Conservation (phyloP, 2,888 invertebrate genomes). For the Xiphydria camelus region DNA sequence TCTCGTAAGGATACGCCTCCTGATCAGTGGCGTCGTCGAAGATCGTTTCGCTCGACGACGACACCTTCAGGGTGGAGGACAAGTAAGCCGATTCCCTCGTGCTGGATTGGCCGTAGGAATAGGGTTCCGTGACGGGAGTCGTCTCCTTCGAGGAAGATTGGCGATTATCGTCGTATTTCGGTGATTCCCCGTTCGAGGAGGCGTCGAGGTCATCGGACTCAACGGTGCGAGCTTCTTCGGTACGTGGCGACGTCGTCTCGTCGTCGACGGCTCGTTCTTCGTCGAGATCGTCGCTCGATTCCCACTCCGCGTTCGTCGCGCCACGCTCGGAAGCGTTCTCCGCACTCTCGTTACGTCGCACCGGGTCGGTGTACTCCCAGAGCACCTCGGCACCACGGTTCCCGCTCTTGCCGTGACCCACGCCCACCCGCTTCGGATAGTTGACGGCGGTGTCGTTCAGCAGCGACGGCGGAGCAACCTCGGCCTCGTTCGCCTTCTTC, state of each 20-base stretch:
- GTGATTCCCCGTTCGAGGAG: slow-evolving; percentile 2
- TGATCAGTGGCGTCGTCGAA: slow-evolving; percentile 16
- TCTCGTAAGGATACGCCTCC: slow-evolving; percentile 42
- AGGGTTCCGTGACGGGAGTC: too few species aligned
- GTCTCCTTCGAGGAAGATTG: too few species aligned
- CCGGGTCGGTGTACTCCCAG: too few species aligned
- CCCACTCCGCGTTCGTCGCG: slow-evolving; percentile 16
- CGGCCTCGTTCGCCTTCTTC: slow-evolving; percentile 6
- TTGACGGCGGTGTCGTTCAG: slow-evolving; percentile 45
- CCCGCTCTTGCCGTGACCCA: slow-evolving; percentile 19
- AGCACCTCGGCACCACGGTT: too few species aligned
- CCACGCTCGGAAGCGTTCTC: slow-evolving; percentile 25
- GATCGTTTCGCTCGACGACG: not conserved
- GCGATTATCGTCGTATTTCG: too few species aligned
- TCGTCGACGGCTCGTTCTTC: slow-evolving; percentile 37
- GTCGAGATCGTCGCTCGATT: slow-evolving; percentile 31
- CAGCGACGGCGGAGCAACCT: slow-evolving; percentile 41
- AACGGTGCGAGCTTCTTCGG: not conserved
- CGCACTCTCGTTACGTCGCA: slow-evolving; percentile 19
- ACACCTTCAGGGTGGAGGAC: too few species aligned
- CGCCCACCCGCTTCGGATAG: slow-evolving; percentile 20
- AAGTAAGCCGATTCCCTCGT: too few species aligned
- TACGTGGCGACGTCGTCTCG: slow-evolving; percentile 25
- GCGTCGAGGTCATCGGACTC: not conserved
- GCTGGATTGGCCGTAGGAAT: too few species aligned